Evolutionary conservation across 2,797 vertebrate genomes (phyloP).

Genomic region (Gastrophryne carolinensis): DNA sequence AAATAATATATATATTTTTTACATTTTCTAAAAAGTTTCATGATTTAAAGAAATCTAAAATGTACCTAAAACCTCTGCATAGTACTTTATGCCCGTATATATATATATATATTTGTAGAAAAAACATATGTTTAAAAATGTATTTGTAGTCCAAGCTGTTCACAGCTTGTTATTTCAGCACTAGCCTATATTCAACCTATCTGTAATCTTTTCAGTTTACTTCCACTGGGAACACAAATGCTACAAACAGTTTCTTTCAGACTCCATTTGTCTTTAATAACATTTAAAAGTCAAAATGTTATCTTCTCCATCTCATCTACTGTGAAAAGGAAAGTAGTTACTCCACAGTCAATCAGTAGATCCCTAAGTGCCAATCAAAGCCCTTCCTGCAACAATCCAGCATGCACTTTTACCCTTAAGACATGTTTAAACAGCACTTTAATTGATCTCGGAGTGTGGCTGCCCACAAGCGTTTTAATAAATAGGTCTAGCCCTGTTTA

Average conservation of each 20-base stretch:
- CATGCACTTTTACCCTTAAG: slow-evolving; percentile 17
- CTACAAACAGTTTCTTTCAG: neutral
- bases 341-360: slow-evolving; percentile 9
- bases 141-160: too few species aligned
- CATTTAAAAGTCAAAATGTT: neutral
- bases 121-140: too few species aligned
- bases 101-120: too few species aligned
- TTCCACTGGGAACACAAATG: neutral
- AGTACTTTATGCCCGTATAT: too few species aligned
- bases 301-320: slow-evolving; percentile 4
- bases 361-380: slow-evolving; percentile 4
- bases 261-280: neutral
- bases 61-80: too few species aligned
- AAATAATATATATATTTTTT: too few species aligned
- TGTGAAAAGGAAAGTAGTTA: slow-evolving; percentile 13
- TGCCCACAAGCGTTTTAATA: neutral
- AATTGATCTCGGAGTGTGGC: slow-evolving; percentile 15
- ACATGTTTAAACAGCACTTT: slow-evolving; percentile 27
- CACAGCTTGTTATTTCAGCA: too few species aligned
- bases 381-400: neutral
- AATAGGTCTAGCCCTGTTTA: neutral
- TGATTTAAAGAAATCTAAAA: too few species aligned
- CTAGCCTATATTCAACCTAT: neutral
- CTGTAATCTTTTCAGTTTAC: neutral
- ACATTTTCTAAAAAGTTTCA: too few species aligned